These are phyloP conservation scores for Ochotona curzoniae DNA, from an alignment of 2,113 vertebrate species.

Conservation along the genomic window DNA sequence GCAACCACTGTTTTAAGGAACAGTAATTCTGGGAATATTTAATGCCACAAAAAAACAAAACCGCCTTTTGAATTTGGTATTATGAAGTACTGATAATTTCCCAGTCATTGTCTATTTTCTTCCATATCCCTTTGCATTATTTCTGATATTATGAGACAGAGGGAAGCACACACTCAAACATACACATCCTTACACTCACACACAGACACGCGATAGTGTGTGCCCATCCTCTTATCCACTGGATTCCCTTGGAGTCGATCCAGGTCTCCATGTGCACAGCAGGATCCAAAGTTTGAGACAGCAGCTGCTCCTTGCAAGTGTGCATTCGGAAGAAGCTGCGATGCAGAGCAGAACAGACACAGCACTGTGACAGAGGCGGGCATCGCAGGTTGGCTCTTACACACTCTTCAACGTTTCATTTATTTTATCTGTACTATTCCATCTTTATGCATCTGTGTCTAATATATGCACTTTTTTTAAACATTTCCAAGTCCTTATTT, in stretches of 20 bases:
- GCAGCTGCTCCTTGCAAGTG: no score
- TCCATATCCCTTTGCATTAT: not conserved
- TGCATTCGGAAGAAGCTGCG: no score
- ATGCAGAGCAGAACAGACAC: no score
- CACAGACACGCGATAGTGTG: no score
- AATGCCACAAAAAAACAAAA: not conserved
- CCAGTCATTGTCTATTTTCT: not conserved
- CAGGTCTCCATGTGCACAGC: no score
- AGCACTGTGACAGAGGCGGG: no score
- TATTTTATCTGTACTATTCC: not conserved
- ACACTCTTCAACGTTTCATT: not conserved
- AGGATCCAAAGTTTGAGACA: no score
- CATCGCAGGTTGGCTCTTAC: no score
- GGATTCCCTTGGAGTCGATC: no score
- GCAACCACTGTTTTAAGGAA: not conserved
- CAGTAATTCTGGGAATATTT: not conserved
- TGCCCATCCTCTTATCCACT: no score
- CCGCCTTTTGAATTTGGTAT: not conserved
- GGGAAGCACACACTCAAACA: no score
- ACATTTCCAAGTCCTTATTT: not conserved
- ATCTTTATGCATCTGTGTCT: not conserved
- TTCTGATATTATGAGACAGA: not conserved
- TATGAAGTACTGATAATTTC: not conserved
- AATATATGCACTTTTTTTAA: not conserved
- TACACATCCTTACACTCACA: no score